Evolutionary conservation across 37 sponge, comb jelly and placozoan species (phyloP).

Genomic region (Eunapius fragilis): DNA sequence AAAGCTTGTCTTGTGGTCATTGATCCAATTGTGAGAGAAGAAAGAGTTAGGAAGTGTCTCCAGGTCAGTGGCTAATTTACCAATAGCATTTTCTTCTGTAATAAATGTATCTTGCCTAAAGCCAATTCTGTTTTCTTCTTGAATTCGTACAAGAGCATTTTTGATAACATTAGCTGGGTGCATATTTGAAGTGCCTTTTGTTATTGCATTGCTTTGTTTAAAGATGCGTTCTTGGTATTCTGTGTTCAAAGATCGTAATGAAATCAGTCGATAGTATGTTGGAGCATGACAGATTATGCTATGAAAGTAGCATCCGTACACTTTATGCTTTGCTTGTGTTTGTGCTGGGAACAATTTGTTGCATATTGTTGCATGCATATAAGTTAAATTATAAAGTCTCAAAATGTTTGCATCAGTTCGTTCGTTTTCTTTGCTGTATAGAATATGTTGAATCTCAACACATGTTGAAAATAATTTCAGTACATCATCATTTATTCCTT

Average conservation of each 20-base stretch:
- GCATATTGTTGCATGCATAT: constrained; percentile 12
- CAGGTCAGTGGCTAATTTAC: neutral
- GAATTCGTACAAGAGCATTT: neutral
- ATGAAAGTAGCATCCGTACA: constrained; percentile 25
- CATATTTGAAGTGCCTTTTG: constrained; percentile 15
- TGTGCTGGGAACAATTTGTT: neutral
- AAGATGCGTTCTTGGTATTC: constrained; percentile 28
- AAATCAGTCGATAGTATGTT: neutral
- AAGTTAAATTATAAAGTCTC: neutral
- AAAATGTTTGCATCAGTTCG: neutral
- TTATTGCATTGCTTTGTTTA: constrained; percentile 3
- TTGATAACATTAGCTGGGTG: constrained; percentile 18
- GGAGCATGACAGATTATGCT: constrained; percentile 8
- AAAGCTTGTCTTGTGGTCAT: neutral
- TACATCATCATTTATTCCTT: neutral
- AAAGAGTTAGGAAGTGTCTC: neutral
- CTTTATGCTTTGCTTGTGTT: neutral
- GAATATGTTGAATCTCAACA: neutral
- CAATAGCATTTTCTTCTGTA: neutral
- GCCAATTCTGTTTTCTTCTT: neutral
- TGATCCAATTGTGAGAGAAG: neutral
- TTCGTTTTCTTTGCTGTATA: neutral
- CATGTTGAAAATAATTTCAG: neutral
- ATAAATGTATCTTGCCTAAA: neutral
- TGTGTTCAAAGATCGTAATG: constrained; percentile 16